These are phyloP conservation scores for Xenotilapia caudafasciata DNA, from an alignment of 2,113 vertebrate genomes.

Conservation along the genomic window DNA sequence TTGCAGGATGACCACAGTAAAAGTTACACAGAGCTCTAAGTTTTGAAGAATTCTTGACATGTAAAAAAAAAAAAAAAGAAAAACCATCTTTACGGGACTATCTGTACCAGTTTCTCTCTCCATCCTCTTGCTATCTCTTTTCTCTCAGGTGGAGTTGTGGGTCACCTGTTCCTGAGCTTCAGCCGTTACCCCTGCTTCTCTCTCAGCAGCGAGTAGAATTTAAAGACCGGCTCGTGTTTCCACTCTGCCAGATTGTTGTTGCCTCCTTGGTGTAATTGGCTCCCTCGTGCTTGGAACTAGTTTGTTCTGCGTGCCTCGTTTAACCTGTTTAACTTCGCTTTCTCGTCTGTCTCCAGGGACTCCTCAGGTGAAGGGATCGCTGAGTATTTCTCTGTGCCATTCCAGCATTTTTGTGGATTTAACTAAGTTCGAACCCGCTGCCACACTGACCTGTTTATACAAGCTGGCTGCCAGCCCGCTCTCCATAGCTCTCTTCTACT, in stretches of 20 bases:
- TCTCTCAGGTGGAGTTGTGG: not conserved
- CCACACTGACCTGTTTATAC: not conserved
- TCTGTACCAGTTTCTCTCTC: not conserved
- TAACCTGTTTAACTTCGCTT: not conserved
- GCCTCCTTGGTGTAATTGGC: not conserved
- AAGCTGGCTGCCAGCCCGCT: not conserved
- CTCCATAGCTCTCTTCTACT: not conserved
- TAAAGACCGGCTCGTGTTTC: not conserved
- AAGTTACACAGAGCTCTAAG: not conserved
- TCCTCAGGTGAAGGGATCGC: not conserved
- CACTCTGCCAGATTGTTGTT: not conserved
- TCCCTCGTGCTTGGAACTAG: not conserved
- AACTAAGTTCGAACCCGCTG: not conserved
- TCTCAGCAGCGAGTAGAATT: not conserved
- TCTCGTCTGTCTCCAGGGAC: not conserved
- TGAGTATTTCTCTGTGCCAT: not conserved
- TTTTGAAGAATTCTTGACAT: not conserved
- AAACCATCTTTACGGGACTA: not conserved
- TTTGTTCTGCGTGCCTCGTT: not conserved
- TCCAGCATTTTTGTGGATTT: not conserved
- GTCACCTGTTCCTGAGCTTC: not conserved
- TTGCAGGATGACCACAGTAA: not conserved
- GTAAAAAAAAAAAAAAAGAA: not conserved
- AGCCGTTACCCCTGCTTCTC: not conserved
- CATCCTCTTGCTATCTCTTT: not conserved